Conservation (phyloP, 2,113 vertebrate genomes). For the Psilopogon haemacephalus region DNA sequence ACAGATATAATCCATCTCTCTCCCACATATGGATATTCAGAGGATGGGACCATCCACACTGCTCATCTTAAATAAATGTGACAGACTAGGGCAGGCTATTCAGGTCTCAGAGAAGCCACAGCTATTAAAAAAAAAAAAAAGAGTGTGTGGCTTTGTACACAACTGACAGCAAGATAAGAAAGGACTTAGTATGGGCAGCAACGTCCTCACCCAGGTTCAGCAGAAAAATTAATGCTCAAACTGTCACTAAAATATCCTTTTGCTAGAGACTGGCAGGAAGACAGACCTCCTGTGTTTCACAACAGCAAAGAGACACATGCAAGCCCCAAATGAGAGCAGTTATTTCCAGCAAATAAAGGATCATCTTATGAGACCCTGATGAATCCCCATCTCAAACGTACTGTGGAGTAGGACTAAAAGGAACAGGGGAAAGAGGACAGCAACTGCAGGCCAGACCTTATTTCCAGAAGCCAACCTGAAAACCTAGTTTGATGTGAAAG, state of each 20-base stretch:
- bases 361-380: accelerated
- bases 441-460: not conserved
- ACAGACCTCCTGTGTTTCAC: not conserved
- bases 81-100: not conserved
- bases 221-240: not conserved
- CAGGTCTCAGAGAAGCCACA: not conserved
- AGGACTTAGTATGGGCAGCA: not conserved
- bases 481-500: not conserved
- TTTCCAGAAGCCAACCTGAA: not conserved
- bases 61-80: not conserved
- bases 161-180: not conserved
- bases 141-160: accelerated
- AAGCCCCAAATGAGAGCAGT: not conserved
- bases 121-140: not conserved
- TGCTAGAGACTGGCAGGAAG: not conserved
- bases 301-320: not conserved
- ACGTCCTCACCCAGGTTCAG: not conserved
- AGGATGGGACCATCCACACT: not conserved
- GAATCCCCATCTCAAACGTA: not conserved
- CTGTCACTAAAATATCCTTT: not conserved
- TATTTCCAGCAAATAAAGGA: not conserved
- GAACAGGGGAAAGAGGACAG: not conserved
- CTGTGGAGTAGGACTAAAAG: accelerated
- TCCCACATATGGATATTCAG: not conserved
- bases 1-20: not conserved